Percentiles rank a stretch among this genome's conserved stretches.
Conservation (phyloP, 2,113 vertebrate genomes). For the Hyperopisus bebe region DNA sequence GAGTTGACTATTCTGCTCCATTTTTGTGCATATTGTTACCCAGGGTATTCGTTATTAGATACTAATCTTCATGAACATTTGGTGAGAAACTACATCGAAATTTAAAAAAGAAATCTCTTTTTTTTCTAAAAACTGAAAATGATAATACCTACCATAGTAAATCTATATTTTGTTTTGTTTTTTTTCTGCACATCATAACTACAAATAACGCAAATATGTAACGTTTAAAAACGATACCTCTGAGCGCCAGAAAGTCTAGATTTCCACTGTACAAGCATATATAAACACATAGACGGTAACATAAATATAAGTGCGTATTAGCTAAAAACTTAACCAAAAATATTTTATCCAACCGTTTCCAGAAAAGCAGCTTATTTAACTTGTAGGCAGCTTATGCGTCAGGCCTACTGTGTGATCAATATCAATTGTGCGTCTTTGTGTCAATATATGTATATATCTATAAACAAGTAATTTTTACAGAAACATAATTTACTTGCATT, state of each 20-base stretch:
- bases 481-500: neutral
- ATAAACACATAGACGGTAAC: neutral
- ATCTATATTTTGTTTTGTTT: neutral
- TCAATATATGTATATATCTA: neutral
- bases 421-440: neutral
- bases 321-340: neutral
- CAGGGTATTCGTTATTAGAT: neutral
- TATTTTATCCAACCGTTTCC: neutral
- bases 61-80: neutral
- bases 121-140: neutral
- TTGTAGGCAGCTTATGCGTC: neutral
- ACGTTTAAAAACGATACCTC: neutral
- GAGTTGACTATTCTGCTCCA: neutral
- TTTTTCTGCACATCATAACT: neutral
- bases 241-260: neutral
- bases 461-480: neutral
- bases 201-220: neutral
- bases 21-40: neutral
- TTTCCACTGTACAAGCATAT: neutral
- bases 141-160: neutral
- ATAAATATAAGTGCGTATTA: neutral
- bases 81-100: neutral
- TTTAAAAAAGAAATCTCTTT: neutral
- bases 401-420: neutral
- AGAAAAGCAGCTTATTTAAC: neutral